phyloP scores from a whole-genome alignment of 2,888 invertebrate species.

The Epistrophe eligans region DNA sequence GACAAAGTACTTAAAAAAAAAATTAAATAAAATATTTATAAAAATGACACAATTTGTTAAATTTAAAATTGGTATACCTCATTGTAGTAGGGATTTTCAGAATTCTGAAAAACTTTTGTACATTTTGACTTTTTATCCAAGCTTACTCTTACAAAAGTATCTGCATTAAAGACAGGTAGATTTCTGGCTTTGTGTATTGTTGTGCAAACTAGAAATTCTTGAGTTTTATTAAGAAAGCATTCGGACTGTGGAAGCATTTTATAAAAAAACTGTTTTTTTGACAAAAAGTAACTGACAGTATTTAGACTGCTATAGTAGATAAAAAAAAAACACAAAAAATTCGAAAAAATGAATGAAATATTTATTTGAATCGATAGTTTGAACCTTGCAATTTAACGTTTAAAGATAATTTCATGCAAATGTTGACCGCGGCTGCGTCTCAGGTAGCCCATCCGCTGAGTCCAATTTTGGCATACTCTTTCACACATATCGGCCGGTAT shows the following conservation, averaged over 20 bases:
- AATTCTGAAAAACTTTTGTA: conserved; percentile 86
- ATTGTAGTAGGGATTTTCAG: conserved; percentile 88
- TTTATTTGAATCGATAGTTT: too few relatives aligned
- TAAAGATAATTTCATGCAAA: too few relatives aligned
- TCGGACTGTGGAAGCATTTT: conserved; percentile 79
- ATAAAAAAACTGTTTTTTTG: background rate
- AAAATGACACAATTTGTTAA: background rate
- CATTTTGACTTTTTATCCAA: conserved; percentile 87
- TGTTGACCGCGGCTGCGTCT: too few relatives aligned
- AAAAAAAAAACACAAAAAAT: too few relatives aligned
- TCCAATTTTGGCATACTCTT: too few relatives aligned
- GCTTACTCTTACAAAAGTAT: conserved; percentile 87
- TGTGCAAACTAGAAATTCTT: conserved; percentile 86
- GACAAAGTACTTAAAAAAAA: conserved; percentile 89
- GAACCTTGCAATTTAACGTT: too few relatives aligned
- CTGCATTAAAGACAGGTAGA: conserved; percentile 85
- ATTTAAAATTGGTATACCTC: conserved; percentile 85
- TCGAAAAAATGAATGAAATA: too few relatives aligned
- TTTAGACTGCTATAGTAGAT: too few relatives aligned
- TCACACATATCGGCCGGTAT: too few relatives aligned
- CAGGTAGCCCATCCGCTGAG: too few relatives aligned
- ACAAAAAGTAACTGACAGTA: background rate
- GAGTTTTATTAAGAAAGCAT: conserved; percentile 81
- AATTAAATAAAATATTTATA: background rate
- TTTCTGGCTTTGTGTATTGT: conserved; percentile 88